phyloP scores from a whole-genome alignment of 2,113 vertebrate genomes.

The Pelvicachromis taeniatus region DNA sequence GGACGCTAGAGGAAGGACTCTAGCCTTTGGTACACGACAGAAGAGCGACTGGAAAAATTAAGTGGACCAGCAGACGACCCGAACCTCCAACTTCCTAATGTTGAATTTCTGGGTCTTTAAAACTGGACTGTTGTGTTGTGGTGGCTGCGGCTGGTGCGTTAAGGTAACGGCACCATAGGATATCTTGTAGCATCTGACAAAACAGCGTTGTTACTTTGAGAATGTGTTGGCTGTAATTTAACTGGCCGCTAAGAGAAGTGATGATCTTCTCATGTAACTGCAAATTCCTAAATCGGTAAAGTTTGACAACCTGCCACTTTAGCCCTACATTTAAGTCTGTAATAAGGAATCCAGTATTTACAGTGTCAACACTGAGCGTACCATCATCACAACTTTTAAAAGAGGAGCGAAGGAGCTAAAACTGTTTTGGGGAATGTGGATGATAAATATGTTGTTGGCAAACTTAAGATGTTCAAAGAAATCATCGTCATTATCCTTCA shows the following conservation, averaged over 20 bases:
- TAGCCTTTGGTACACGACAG: accelerated
- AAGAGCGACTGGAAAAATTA: not conserved
- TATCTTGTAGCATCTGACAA: not conserved
- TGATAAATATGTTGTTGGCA: slow-evolving; percentile 9
- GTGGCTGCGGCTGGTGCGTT: not conserved
- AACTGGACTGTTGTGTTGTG: not conserved
- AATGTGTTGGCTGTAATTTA: not conserved
- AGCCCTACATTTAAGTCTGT: not conserved
- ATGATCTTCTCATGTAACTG: not conserved
- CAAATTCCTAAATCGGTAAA: not conserved
- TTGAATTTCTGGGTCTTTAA: not conserved
- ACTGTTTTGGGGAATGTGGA: not conserved
- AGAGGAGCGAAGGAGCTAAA: not conserved
- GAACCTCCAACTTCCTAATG: not conserved
- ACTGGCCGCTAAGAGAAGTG: not conserved
- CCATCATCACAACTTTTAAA: not conserved
- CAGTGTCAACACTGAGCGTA: not conserved
- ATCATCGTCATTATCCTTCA: not conserved
- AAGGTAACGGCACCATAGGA: not conserved
- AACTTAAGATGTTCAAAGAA: not conserved
- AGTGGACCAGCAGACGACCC: not conserved
- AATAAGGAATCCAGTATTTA: slow-evolving; percentile 20
- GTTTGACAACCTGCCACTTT: not conserved
- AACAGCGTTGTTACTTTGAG: not conserved
- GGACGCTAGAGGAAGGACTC: not conserved